Evolutionary conservation across 2,797 vertebrate genomes (phyloP), one percentile per base, ranked within the genome.

Genomic region (Enteromius unitaeniatus): DNA sequence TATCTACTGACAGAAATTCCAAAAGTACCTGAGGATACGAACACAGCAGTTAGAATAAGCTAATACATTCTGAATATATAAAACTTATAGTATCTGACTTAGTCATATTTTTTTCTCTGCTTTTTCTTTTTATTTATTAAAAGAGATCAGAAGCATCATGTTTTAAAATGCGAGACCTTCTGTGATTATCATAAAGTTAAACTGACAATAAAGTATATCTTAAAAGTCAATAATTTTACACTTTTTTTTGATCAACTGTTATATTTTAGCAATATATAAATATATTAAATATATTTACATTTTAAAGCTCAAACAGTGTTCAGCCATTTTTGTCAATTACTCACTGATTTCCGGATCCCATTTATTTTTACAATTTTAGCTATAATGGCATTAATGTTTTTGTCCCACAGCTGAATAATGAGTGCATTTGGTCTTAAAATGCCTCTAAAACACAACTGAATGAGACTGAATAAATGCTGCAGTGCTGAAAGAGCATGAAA

Each of bases 341-440:
- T 89, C 88, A 86, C 89, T 86, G 86, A 88, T 88, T 55, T 76
- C 84, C 85, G 78, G 79, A 93, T 92, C 84, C 70, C 79, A 90
- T 91, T 93, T 89, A 89, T 93, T 89, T 90, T 92, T 88, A 86
- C 74, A 53, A 87, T 85, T 83, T 87, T 91, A 90, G 89, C 86
- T 90, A 81, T 90, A 87, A 91, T 90, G 87, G 88, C 91, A 90
- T 64, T 31, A 8, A 64, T 17, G 60, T 92, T 92, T 60, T 55
- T 91, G 89, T 92, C 89, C 91, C 88, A 84, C 69, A 67, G 89
- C 89, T 92, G 88, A 92, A 87, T 86, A 91, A 92, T 88, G 86
- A 88, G 82, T 86, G 87, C 60, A 75, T 7, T 60, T 78, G 76
- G 80, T 85, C 86, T 82, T 82, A 68, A 79, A 88, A 81, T 84